phyloP scores from a whole-genome alignment of 2,797 vertebrate species.

The Crax fasciolata region DNA sequence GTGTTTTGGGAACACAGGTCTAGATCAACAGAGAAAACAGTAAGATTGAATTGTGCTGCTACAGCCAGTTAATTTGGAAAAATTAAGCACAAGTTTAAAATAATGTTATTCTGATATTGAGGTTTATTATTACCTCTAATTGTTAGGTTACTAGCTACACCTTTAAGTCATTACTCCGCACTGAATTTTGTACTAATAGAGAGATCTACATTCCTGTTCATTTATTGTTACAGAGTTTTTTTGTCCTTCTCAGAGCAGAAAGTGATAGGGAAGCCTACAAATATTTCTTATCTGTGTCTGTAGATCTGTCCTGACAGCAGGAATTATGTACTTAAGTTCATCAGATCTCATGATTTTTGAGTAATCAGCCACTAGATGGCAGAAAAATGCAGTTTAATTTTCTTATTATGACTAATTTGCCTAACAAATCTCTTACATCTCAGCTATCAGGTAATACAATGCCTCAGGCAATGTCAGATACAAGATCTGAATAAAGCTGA shows the following conservation, averaged over 20 bases:
- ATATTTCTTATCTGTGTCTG: not conserved
- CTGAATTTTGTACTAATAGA: not conserved
- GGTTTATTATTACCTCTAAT: not conserved
- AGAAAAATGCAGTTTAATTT: slow-evolving; percentile 55
- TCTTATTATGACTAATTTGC: not conserved
- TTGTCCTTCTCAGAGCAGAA: not conserved
- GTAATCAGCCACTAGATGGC: slow-evolving; percentile 67
- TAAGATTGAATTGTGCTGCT: not conserved
- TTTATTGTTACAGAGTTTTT: not conserved
- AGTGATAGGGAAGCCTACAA: not conserved
- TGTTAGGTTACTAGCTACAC: not conserved
- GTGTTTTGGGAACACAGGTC: not conserved
- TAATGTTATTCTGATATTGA: not conserved
- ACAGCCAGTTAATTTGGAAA: not conserved
- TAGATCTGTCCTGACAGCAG: not conserved
- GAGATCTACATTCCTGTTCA: not conserved
- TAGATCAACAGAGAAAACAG: not conserved
- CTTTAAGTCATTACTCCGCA: not conserved
- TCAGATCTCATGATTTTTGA: not conserved
- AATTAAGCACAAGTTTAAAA: not conserved
- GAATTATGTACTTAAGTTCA: not conserved
- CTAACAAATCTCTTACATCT: not conserved
- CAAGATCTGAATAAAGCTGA: not conserved
- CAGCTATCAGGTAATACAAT: not conserved
- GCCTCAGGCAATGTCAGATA: not conserved